Percentiles rank a stretch among this genome's conserved stretches.
Conservation (phyloP, 2,113 vertebrate species). For the Engraulis encrasicolus region DNA sequence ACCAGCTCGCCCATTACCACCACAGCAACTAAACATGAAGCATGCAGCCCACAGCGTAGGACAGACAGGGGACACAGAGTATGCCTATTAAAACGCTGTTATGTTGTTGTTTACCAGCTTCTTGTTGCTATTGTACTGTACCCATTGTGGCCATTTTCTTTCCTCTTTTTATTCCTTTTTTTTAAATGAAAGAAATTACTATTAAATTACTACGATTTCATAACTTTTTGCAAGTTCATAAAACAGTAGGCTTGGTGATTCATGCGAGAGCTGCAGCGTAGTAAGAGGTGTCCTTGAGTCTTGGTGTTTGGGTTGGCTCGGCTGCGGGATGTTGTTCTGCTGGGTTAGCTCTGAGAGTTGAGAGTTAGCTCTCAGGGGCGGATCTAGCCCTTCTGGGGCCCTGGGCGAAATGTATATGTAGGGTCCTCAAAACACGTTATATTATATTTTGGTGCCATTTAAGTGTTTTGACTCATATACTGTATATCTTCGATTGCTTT, state of each 20-base stretch:
- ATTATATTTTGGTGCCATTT: too few relatives aligned
- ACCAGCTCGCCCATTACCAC: not conserved
- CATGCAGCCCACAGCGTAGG: not conserved
- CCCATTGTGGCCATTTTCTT: not conserved
- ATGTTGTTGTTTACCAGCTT: not conserved
- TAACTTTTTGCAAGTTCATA: constrained; percentile 13
- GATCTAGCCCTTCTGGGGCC: too few relatives aligned
- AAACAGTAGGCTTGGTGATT: constrained; percentile 35
- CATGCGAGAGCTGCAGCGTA: constrained; percentile 49
- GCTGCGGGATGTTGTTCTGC: constrained; percentile 40
- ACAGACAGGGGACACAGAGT: not conserved
- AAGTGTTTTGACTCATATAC: too few relatives aligned
- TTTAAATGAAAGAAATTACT: not conserved
- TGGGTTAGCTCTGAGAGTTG: constrained; percentile 56
- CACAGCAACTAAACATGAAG: not conserved
- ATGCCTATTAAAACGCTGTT: not conserved
- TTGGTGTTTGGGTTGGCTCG: constrained; percentile 55
- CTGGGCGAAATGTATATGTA: too few relatives aligned
- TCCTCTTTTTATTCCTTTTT: not conserved
- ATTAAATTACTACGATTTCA: constrained; percentile 18
- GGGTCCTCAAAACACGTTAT: too few relatives aligned
- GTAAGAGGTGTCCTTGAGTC: constrained; percentile 60
- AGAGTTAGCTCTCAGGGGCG: too few relatives aligned
- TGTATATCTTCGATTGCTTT: too few relatives aligned
- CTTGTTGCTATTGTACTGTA: not conserved